phyloP scores from a whole-genome alignment of 2,797 vertebrate species.

The Coluber constrictor region DNA sequence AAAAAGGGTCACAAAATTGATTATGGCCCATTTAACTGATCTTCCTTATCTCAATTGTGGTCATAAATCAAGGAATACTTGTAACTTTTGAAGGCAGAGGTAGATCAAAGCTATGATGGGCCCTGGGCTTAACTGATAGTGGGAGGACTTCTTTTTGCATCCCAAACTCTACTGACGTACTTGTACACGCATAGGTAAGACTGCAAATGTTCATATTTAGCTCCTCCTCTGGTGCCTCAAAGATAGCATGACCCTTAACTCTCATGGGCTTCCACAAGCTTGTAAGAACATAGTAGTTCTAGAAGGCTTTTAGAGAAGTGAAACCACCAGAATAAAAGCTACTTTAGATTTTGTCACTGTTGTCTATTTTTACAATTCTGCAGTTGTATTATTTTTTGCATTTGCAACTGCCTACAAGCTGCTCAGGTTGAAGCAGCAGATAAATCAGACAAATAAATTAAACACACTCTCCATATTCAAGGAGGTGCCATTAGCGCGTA shows the following conservation, averaged over 20 bases:
- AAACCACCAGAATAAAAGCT: not conserved
- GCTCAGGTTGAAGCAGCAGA: not conserved
- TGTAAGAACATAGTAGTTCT: not conserved
- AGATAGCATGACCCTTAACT: not conserved
- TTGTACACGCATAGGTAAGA: not conserved
- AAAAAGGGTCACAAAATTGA: not conserved
- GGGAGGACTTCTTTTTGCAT: not conserved
- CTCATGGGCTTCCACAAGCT: not conserved
- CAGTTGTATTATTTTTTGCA: not conserved
- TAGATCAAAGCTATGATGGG: not conserved
- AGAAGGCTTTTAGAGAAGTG: not conserved
- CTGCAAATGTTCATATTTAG: not conserved
- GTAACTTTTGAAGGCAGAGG: not conserved
- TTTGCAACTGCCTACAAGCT: not conserved
- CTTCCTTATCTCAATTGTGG: not conserved
- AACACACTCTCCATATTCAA: not conserved
- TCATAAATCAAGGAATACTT: not conserved
- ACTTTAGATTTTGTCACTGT: not conserved
- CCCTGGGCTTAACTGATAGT: not conserved
- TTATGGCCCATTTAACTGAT: not conserved
- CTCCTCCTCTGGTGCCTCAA: not conserved
- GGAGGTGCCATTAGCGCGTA: not conserved
- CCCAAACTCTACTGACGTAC: not conserved
- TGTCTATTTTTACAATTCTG: not conserved
- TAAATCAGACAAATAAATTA: not conserved